Base-by-base conservation (phyloP, 1,140 invertebrate genomes). In the Leptopilina boulardi region DNA sequence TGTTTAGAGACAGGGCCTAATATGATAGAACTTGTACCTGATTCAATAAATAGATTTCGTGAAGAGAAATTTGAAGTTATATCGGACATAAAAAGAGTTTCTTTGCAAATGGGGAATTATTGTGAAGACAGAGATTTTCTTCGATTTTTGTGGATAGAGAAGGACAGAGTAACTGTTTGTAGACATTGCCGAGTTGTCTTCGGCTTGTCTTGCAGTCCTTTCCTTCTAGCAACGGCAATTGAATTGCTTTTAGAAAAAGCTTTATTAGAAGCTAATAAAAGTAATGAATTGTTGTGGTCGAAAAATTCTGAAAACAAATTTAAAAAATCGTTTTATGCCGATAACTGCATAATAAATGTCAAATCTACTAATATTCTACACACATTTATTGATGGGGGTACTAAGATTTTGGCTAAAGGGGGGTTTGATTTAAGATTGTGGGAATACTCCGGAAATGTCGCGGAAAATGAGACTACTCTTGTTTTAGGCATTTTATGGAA, bases 71-170 rank as follows among this genome's bases (percentile, higher is more conserved):
- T 88, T 73, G 90, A 86, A 19, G 80, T 91, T 0, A 83, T 84
- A 6, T 81, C 89, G 2, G 90, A 92, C 70, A 89, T 91, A 3
- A 80, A 83, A 70, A 87, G 89, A 70, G 89, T 88, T 0, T 91
- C 91, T 85, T 77, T 88, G 21, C 84, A 88, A 76, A 88, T 92
- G 23, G 44, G 30, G 8, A 19, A 91, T 10, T 18, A 71, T 70
- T 34, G 71, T 56, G 54, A 74, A 0, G 85, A 91, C 77, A 59
- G 89, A 72, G 79, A 88, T 66, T 84, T 82, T 75, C 51, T 89
- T 3, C 44, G 83, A 26, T 89, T 89, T 80, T 71, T 89, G 4
- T 90, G 87, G 85, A 74, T 73, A 76, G 71, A 71, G 13, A 70
- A 41, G 76, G 81, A 54, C 75, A 81, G n/a, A 18, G 77, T n/a